Evolutionary conservation across 2,888 invertebrate species (phyloP), one percentile per base, ranked within the genome.

Genomic region (Polylopha cassiicola): DNA sequence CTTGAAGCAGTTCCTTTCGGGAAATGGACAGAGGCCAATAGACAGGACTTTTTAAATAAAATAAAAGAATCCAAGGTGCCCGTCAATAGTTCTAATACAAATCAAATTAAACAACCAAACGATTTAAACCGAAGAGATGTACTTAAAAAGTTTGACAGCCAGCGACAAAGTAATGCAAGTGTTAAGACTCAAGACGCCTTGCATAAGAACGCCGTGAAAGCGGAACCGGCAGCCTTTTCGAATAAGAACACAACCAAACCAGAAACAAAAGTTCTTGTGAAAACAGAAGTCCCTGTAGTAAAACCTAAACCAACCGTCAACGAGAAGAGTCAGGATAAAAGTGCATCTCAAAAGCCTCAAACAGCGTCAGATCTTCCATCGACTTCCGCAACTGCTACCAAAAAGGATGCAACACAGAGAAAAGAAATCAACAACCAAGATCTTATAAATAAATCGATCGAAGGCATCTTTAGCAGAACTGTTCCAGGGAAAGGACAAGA

Each of bases 51-150:
- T 55, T 56, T 85, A 10, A 73, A 74, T 47, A 80, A 80, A 66
- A 74, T 84, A 34, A 82, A 80, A 50, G 77, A 76, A 57, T 55
- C 66, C 3, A 84, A 77, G 54, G 56, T 65, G 5, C 68, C 75
- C 22, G 58, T 63, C 11, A 65, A 50, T 37, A 64, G 55, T 45
- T 63, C 73, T 8, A 76, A 70, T 44, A 65, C 75, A 3, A 82
- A 81, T 50, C 80, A 81, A 53, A 61, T 84, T 3, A 85, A 84
- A 51, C 81, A 81, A 50, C 71, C 84, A 0, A 79, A 82, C 47
- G 84, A 85, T 52, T 66, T 85, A 28, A 85, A 85, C 46, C 72
- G 84, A 50, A 65, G 84, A 54, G 84, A 85, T 53, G 67, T 85
- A 16, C 55, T 84, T 0, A 73, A 82, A 44, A 85, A 82, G 53